phyloP scores from a whole-genome alignment of 2,888 invertebrate genomes.

The Seira sanloemensis region DNA sequence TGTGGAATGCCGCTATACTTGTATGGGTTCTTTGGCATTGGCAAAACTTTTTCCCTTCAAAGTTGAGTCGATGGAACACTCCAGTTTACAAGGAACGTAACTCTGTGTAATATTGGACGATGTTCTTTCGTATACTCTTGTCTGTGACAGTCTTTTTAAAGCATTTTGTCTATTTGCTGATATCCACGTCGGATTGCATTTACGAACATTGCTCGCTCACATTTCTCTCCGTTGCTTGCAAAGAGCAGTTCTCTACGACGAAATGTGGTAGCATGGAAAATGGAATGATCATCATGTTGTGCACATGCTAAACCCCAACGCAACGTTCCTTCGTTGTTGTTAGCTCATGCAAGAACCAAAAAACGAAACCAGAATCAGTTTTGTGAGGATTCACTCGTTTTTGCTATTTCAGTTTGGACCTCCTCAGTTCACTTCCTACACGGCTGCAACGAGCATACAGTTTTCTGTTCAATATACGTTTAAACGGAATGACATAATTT shows the following conservation, averaged over 20 bases:
- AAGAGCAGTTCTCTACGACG: not conserved
- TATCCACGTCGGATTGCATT: constrained; percentile 31
- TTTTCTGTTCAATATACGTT: not conserved
- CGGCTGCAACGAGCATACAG: constrained; percentile 39
- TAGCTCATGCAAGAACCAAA: constrained; percentile 48
- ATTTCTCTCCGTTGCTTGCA: not conserved
- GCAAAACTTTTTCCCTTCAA: constrained; percentile 41
- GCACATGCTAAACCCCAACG: constrained; percentile 56
- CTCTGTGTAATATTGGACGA: not conserved
- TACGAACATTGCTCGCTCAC: constrained; percentile 1
- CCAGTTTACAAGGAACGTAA: not conserved
- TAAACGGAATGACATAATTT: not conserved
- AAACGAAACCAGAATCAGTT: constrained; percentile 40
- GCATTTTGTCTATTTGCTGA: not conserved
- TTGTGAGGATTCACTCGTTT: constrained; percentile 54
- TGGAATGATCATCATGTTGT: constrained; percentile 54
- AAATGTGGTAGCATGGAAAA: constrained; percentile 6
- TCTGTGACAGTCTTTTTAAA: not conserved
- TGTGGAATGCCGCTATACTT: no score
- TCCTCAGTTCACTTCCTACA: constrained; percentile 66
- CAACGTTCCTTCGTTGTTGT: constrained; percentile 34
- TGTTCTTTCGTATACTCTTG: not conserved
- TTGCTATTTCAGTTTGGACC: constrained; percentile 60
- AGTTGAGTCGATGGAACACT: constrained; percentile 48
- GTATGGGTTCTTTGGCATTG: constrained; percentile 60